Evolutionary conservation across 2,113 vertebrate species (phyloP), one percentile per base, ranked within the genome.

Genomic region (Eulemur rufifrons): DNA sequence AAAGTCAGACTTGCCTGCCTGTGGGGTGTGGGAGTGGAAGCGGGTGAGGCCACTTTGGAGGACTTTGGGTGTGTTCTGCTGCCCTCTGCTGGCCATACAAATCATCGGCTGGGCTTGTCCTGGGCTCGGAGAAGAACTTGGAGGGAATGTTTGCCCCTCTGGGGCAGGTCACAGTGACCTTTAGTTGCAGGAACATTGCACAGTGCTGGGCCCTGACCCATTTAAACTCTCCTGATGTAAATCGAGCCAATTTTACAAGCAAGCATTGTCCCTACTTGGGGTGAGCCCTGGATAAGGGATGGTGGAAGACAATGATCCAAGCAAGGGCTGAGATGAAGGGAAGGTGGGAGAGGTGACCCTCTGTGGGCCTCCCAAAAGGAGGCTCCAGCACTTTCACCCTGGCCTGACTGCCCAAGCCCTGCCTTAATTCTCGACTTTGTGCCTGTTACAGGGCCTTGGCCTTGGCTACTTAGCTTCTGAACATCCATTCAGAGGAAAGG

Each of bases 1-100:
- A 29, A 86, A 82, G 34, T 71, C 76, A 59, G 69, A 39, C 52
- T 50, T 3, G 20, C 59, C 21, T 6, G 21, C 39, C 39, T 29
- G 20, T 21, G 21, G 12, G 20, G 7, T 10, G 10, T 5, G 25
- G 14, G 3, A 54, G 8, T 23, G 23, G 12, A 3, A 18, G 37
- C 32, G 6, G 9, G 10, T 5, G 54, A 23, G 25, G n/a, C 25
- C 4, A 1, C 14, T 61, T 66, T 5, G 37, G 29, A 59, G 14
- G 54, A 12, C 39, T 92, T 87, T 17, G 89, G 11, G 64, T 47
- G 81, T 94, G 27, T 47, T 95, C 69, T 97, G 82, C 97, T 96
- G 96, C 94, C 86, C 96, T 94, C 97, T 97, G 25, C 86, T 87
- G 97, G 86, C 50, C 69, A 6, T 5, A 2, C 0, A 61, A 23